Evolutionary conservation across 1,140 invertebrate species (phyloP).

Genomic region (Antheraea pernyi): DNA sequence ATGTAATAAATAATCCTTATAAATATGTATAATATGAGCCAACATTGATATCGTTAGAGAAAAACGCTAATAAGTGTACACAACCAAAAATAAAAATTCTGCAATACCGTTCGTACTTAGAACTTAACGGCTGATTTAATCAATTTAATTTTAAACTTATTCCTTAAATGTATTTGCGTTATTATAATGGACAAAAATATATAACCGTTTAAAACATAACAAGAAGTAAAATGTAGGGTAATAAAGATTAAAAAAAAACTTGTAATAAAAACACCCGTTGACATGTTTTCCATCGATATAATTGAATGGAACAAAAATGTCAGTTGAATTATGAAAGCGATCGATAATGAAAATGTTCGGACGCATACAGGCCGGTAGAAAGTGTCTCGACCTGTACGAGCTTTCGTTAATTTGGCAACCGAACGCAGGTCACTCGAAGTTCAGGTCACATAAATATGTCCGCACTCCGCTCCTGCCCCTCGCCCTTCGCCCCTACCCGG

Average conservation of each 20-base stretch:
- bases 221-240: neutral
- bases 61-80: conserved; percentile 46
- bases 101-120: conserved; percentile 4
- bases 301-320: conserved; percentile 60
- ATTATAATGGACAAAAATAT: neutral
- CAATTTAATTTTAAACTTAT: too few relatives aligned
- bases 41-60: conserved; percentile 49
- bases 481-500: conserved; percentile 47
- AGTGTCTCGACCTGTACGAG: conserved; percentile 68
- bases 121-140: too few relatives aligned
- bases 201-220: neutral
- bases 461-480: conserved; percentile 47
- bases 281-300: conserved; percentile 37
- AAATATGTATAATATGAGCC: conserved; percentile 56
- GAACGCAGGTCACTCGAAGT: conserved; percentile 52
- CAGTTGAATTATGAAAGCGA: conserved; percentile 71
- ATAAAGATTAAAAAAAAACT: conserved; percentile 14
- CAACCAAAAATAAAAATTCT: neutral
- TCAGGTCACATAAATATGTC: conserved; percentile 71
- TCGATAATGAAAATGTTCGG: conserved; percentile 72
- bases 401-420: conserved; percentile 67
- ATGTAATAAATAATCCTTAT: conserved; percentile 60
- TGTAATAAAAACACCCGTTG: conserved; percentile 27
- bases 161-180: too few relatives aligned
- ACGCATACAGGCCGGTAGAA: conserved; percentile 61